Conservation (phyloP, 2,113 vertebrate species). For the Australoheros scitulus region DNA sequence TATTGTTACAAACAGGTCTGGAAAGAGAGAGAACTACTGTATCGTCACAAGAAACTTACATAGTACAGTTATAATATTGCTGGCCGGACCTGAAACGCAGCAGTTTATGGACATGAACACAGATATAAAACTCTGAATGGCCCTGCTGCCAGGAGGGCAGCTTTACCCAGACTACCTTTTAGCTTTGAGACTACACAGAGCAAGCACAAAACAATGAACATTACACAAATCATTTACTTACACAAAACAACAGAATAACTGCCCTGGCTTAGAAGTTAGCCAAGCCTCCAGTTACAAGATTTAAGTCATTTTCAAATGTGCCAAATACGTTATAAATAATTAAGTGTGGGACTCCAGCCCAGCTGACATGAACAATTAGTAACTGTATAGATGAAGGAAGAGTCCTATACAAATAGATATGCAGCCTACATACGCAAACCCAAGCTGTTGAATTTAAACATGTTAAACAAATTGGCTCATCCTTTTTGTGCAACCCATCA, state of each 20-base stretch:
- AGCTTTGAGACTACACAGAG: background rate
- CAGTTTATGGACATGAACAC: background rate
- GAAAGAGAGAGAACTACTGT: constrained; percentile 10
- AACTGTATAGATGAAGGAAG: background rate
- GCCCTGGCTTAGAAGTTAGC: background rate
- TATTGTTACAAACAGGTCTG: background rate
- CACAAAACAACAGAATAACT: constrained; percentile 1
- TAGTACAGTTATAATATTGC: constrained; percentile 31
- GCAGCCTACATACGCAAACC: background rate
- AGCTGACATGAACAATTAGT: background rate
- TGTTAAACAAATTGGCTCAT: too few species aligned
- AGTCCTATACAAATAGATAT: too few species aligned
- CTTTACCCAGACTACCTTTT: background rate
- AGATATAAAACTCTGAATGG: constrained; percentile 14
- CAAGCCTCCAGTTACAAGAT: background rate
- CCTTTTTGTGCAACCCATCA: too few species aligned
- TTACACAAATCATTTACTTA: background rate
- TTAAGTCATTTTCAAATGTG: constrained; percentile 5
- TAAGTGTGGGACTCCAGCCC: background rate
- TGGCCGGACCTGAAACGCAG: background rate
- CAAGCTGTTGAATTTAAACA: background rate
- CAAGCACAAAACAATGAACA: background rate
- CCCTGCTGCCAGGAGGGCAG: background rate
- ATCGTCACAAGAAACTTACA: constrained; percentile 18
- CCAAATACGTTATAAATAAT: background rate